Conservation (phyloP, 2,113 vertebrate genomes). For the Taxidea taxus region DNA sequence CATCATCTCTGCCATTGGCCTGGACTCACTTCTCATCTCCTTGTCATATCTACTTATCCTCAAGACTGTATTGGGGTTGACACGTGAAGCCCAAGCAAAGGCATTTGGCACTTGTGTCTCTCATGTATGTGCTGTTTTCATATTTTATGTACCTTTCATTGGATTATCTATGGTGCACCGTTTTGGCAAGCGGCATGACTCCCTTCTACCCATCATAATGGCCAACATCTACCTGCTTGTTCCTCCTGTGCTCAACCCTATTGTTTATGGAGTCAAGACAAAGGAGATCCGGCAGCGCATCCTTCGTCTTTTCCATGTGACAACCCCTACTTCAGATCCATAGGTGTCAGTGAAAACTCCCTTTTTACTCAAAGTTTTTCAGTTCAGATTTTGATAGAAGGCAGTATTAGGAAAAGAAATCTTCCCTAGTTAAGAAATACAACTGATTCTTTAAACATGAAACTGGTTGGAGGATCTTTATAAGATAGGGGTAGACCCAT, state of each 20-base stretch:
- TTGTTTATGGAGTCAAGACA: constrained; percentile 75
- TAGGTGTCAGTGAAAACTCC: constrained; percentile 16
- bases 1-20: constrained; percentile 71
- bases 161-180: constrained; percentile 77
- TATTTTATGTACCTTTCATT: constrained; percentile 76
- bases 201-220: constrained; percentile 65
- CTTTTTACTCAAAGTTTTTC: neutral
- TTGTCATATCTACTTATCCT: constrained; percentile 74
- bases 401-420: neutral
- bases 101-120: constrained; percentile 77
- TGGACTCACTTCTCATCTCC: constrained; percentile 72
- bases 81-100: constrained; percentile 71
- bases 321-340: neutral
- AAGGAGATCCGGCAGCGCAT: constrained; percentile 73
- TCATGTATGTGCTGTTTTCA: constrained; percentile 76
- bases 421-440: neutral
- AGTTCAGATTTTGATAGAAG: constrained; percentile 12
- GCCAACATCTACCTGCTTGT: constrained; percentile 77
- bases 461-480: neutral
- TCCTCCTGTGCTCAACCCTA: constrained; percentile 78
- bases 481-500: neutral
- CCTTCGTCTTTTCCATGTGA: constrained; percentile 55
- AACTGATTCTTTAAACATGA: constrained; percentile 10
- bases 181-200: constrained; percentile 57
- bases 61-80: constrained; percentile 72